Evolutionary conservation across 2,113 vertebrate species (phyloP).

Genomic region (Delphinapterus leucas): DNA sequence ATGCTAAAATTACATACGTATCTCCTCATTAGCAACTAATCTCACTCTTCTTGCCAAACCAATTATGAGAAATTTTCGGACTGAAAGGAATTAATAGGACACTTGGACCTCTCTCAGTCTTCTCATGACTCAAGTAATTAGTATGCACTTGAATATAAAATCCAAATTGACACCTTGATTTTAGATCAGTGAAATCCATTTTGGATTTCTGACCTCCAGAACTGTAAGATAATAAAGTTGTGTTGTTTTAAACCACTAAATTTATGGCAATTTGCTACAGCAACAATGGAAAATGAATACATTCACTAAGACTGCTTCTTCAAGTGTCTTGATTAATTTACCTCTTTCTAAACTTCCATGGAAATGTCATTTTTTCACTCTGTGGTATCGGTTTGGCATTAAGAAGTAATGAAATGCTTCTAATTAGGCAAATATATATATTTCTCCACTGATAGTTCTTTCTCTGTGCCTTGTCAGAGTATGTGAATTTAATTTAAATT

Average conservation of each 20-base stretch:
- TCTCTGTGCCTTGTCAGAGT: background rate
- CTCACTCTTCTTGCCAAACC: conserved; percentile 81
- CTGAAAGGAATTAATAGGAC: conserved; percentile 82
- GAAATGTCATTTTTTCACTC: background rate
- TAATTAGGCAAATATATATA: background rate
- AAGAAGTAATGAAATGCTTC: background rate
- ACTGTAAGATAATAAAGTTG: background rate
- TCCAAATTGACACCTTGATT: conserved; percentile 62
- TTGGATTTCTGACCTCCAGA: background rate
- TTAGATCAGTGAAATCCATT: background rate
- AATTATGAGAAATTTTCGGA: conserved; percentile 81
- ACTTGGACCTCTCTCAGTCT: conserved; percentile 78
- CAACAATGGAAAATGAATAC: background rate
- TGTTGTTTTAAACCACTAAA: background rate
- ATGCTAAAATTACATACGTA: conserved; percentile 81
- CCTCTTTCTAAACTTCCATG: background rate
- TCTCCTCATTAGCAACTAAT: conserved; percentile 86
- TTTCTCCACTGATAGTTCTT: background rate
- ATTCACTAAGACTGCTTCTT: background rate
- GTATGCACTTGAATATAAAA: conserved; percentile 63
- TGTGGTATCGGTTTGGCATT: background rate
- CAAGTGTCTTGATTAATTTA: background rate
- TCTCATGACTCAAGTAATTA: conserved; percentile 79
- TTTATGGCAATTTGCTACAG: background rate
- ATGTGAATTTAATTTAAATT: background rate